Conservation (phyloP, 2,113 vertebrate genomes). For the Dissostichus mawsoni region DNA sequence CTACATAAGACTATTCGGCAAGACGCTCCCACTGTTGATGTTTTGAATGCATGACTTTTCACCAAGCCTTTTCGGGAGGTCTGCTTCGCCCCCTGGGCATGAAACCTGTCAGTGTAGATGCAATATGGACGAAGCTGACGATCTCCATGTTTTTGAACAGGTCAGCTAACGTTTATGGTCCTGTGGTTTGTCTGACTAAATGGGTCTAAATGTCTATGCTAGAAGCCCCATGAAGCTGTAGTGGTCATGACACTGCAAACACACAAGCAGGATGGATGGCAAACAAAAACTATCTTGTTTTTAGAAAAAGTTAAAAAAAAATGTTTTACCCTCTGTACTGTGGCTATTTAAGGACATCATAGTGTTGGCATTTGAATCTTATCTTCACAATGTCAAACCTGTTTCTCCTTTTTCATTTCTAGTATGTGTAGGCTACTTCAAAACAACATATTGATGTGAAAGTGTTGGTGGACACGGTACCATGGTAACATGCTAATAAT, state of each 20-base stretch:
- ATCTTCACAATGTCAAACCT: not conserved
- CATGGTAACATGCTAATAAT: not conserved
- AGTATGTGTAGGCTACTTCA: not conserved
- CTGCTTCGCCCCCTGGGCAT: slow-evolving; percentile 44
- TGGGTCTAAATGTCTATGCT: not conserved
- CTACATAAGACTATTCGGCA: slow-evolving; percentile 36
- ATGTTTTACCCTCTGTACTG: too few species aligned
- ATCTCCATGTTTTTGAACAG: slow-evolving; percentile 4
- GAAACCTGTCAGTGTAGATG: slow-evolving; percentile 50
- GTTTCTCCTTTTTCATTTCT: not conserved
- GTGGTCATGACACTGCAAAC: not conserved
- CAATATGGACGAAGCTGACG: not conserved
- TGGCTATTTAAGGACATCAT: not conserved
- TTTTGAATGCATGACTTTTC: slow-evolving; percentile 71
- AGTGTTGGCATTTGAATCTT: too few species aligned
- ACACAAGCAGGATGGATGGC: not conserved
- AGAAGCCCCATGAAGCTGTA: not conserved
- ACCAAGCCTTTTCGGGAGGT: slow-evolving; percentile 44
- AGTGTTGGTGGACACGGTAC: not conserved
- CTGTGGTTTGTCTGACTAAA: not conserved
- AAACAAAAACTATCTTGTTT: not conserved
- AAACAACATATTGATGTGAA: not conserved
- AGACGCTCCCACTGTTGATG: slow-evolving; percentile 36
- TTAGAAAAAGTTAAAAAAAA: not conserved
- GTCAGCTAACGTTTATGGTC: not conserved